Base-by-base conservation (phyloP, 2,888 invertebrate species). In the Metallyticus violacea region DNA sequence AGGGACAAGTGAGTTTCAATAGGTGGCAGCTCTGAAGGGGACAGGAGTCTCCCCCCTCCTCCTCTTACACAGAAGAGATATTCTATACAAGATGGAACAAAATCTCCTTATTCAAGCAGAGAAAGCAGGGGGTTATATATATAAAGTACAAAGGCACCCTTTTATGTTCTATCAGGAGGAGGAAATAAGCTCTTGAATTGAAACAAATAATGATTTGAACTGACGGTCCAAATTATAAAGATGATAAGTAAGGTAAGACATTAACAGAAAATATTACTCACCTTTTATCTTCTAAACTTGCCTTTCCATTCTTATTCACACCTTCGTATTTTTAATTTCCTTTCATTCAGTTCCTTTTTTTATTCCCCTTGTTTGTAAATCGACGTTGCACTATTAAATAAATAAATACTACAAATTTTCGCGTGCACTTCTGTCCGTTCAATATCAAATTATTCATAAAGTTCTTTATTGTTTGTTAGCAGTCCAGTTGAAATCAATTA, bases 1-100 rank as follows among this genome's bases (percentile, higher is more conserved):
- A 84, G 77, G 27, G 15, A 27, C 79, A 29, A 87, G 79, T 40
- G 40, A 62, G 27, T 87, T 82, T 85, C 87, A 81, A 81, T 85
- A 62, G 87, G 85, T 81, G 40, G 40, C 40, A 62, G 40, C 40
- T 62, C 40, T 62, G 40, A 62, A 81, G 22, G 26, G 25, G 29
- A 80, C 79, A 28, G 29, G 28, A 80, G 79, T n/a, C 28, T 1
- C 28, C 9, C 22, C 15, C 22, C 22, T 62, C 40, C 40, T 62
- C 40, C 40, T 62, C 40, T 62, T 62, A 62, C 40, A 29, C 28
- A 28, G 25, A 80, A 15, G 79, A 26, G 77, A 62, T 86, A 62
- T 77, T 40, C 30, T 86, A 76, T 85, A 81, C 81, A 79, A 82
- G 86, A 81, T 85, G 79, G 29, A 81, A 81, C 81, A 30, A 29